These are phyloP conservation scores for Ectemnius cavifrons DNA, from an alignment of 2,888 invertebrate species.

Conservation along the genomic window DNA sequence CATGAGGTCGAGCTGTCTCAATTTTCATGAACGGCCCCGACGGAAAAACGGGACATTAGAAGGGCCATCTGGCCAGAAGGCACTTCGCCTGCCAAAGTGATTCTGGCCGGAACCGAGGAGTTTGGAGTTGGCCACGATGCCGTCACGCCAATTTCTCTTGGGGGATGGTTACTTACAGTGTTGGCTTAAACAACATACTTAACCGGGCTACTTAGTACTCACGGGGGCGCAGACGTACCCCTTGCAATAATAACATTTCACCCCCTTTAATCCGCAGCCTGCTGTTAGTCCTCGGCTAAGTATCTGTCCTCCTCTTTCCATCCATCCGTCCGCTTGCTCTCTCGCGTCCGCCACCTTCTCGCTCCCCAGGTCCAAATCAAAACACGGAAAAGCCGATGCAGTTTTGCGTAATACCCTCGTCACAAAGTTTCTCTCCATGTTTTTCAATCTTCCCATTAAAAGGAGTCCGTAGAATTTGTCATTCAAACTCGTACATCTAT, in stretches of 20 bases:
- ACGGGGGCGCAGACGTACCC: slow-evolving; percentile 71
- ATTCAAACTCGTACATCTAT: too few species aligned
- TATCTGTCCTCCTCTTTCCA: slow-evolving; percentile 67
- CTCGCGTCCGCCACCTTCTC: slow-evolving; percentile 24
- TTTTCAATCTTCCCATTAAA: slow-evolving; percentile 43
- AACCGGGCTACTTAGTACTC: slow-evolving; percentile 76
- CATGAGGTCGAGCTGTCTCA: slow-evolving; percentile 42
- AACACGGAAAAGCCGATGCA: slow-evolving; percentile 67
- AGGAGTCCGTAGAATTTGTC: background rate
- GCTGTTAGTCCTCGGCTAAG: slow-evolving; percentile 74
- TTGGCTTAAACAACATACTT: slow-evolving; percentile 78
- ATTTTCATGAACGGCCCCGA: slow-evolving; percentile 22
- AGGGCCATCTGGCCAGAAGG: slow-evolving; percentile 55
- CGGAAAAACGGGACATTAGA: slow-evolving; percentile 43
- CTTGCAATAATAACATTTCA: slow-evolving; percentile 78
- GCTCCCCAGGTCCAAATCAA: slow-evolving; percentile 62
- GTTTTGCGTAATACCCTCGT: slow-evolving; percentile 62
- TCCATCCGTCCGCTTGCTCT: slow-evolving; percentile 8
- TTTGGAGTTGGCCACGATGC: slow-evolving; percentile 59
- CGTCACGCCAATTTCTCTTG: slow-evolving; percentile 69
- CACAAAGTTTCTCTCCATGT: slow-evolving; percentile 48
- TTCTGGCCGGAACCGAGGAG: slow-evolving; percentile 48
- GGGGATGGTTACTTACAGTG: slow-evolving; percentile 75
- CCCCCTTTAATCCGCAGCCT: slow-evolving; percentile 75
- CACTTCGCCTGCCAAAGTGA: slow-evolving; percentile 53